phyloP scores from a whole-genome alignment of 2,797 vertebrate genomes.

The Chelidonichthys spinosus region DNA sequence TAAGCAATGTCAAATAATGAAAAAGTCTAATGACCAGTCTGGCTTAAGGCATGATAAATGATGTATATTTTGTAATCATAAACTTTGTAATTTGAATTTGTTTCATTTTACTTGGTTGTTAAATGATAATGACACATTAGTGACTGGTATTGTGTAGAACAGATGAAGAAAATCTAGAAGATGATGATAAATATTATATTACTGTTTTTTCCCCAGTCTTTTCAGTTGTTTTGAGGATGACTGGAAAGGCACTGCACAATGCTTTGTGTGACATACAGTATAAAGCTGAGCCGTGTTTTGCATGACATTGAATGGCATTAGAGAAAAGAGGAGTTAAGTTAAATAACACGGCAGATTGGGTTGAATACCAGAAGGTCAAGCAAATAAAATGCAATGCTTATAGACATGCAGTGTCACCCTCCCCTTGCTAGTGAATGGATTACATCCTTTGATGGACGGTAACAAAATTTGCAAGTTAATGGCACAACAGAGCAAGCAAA shows the following conservation, averaged over 20 bases:
- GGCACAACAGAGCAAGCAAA: constrained; percentile 75
- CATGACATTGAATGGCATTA: constrained; percentile 2
- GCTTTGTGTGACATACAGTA: constrained; percentile 4
- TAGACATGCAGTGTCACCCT: constrained; percentile 58
- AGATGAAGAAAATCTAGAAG: constrained; percentile 3
- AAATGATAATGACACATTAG: neutral
- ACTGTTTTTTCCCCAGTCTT: neutral
- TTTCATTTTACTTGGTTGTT: neutral
- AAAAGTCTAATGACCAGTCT: neutral
- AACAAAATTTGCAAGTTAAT: constrained; percentile 84
- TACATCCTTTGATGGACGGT: constrained; percentile 69
- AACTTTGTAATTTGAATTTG: neutral
- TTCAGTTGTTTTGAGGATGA: constrained; percentile 6
- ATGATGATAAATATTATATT: constrained; percentile 23
- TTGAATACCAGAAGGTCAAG: constrained; percentile 66
- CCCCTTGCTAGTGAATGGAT: constrained; percentile 64
- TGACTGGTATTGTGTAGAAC: neutral
- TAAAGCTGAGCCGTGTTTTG: neutral
- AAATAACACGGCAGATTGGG: constrained; percentile 24
- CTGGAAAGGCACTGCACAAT: neutral
- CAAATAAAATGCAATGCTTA: constrained; percentile 63
- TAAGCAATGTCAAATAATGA: neutral
- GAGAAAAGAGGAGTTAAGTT: neutral
- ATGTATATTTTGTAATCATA: neutral
- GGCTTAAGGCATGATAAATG: neutral